These are phyloP conservation scores for Meteorus cinctellus DNA, from an alignment of 2,888 invertebrate genomes.

Conservation along the genomic window DNA sequence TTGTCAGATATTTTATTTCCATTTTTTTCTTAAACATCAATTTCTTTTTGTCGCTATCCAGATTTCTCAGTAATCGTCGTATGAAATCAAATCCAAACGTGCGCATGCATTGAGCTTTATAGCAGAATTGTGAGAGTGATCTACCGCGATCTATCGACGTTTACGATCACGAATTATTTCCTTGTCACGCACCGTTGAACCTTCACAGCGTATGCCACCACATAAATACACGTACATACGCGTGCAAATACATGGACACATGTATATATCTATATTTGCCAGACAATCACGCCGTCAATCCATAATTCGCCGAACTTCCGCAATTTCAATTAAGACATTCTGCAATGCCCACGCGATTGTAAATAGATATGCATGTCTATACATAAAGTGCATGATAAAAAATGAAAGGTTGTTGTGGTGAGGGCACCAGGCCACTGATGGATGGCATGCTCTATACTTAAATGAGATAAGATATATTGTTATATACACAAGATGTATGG, in stretches of 20 bases:
- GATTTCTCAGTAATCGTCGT: constrained; percentile 47
- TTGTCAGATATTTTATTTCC: constrained; percentile 29
- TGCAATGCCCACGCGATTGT: constrained; percentile 37
- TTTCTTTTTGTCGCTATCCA: constrained; percentile 6
- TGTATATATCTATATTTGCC: background rate
- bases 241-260: background rate
- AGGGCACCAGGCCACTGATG: constrained; percentile 10
- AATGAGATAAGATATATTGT: background rate
- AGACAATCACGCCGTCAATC: constrained; percentile 34
- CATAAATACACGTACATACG: background rate
- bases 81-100: constrained; percentile 45
- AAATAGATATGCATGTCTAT: constrained; percentile 2
- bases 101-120: constrained; percentile 35
- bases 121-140: constrained; percentile 49
- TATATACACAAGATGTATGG: background rate
- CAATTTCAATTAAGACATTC: constrained; percentile 62
- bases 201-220: constrained; percentile 35
- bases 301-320: constrained; percentile 53
- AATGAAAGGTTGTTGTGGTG: constrained; percentile 2
- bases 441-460: background rate
- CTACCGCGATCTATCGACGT: constrained; percentile 53
- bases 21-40: background rate
- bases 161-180: constrained; percentile 53
- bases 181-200: constrained; percentile 55
- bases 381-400: constrained; percentile 32